Conservation (phyloP, 1,140 invertebrate species). For the Drosophila pruinosa region DNA sequence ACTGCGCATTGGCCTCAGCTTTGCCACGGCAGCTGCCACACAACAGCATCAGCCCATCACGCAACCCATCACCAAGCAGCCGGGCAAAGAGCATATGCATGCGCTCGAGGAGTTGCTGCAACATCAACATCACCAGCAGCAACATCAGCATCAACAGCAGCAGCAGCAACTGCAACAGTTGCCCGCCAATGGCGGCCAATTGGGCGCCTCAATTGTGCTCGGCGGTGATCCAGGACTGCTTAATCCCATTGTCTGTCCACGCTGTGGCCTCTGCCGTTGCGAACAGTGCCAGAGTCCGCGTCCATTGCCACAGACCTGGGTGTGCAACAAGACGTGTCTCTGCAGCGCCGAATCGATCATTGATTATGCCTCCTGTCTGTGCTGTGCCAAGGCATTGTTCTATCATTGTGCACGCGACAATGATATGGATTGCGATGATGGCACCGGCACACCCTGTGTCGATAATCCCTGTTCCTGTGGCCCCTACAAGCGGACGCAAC, state of each 20-base stretch:
- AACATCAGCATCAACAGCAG: constrained; percentile 37
- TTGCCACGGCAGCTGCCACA: constrained; percentile 13
- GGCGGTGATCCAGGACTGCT: constrained; percentile 59
- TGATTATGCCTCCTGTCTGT: constrained; percentile 95
- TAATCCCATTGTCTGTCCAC: constrained; percentile 91
- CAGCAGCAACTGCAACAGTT: constrained; percentile 38
- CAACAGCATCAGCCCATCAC: constrained; percentile 48
- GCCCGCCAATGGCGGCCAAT: constrained; percentile 36
- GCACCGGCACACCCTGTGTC: constrained; percentile 87
- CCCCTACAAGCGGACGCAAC: constrained; percentile 86
- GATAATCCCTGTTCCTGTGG: constrained; percentile 94
- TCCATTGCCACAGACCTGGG: constrained; percentile 92
- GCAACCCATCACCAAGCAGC: constrained; percentile 85
- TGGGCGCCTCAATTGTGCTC: constrained; percentile 60
- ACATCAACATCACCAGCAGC: constrained; percentile 36
- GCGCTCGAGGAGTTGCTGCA: constrained; percentile 66
- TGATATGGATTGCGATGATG: constrained; percentile 88
- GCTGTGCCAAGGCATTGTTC: constrained; percentile 95
- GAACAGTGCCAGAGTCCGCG: constrained; percentile 92
- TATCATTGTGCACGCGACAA: constrained; percentile 93
- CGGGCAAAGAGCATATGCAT: constrained; percentile 84
- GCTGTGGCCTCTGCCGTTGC: constrained; percentile 93
- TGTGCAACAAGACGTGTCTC: constrained; percentile 93
- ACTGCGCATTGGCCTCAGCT: constrained; percentile 32
- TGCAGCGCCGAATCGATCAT: constrained; percentile 93